Percentiles rank a stretch among this genome's conserved stretches.
These are phyloP conservation scores for Amblyjoppa proteus DNA, from an alignment of 2,888 invertebrate genomes.

Conservation along the genomic window DNA sequence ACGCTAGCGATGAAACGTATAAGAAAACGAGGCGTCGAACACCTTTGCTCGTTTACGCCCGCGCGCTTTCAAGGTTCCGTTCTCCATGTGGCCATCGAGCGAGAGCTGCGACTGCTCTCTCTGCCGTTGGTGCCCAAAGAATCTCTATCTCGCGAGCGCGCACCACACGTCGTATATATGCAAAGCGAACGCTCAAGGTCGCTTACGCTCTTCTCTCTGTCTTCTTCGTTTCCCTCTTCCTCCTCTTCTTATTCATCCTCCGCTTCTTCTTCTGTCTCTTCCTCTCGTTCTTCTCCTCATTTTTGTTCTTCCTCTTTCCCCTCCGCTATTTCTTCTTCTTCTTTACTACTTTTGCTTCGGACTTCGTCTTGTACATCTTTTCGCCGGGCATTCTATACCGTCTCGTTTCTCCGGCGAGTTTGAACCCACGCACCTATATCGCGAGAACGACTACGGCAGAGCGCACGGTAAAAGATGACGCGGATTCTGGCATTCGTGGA, in stretches of 20 bases:
- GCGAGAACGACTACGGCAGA: slow-evolving; percentile 43
- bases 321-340: slow-evolving; percentile 5
- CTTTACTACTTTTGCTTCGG: not conserved
- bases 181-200: slow-evolving; percentile 79
- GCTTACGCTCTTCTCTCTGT: slow-evolving; percentile 75
- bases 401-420: slow-evolving; percentile 36
- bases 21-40: slow-evolving; percentile 56
- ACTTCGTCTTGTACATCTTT: slow-evolving; percentile 23
- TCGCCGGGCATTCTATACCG: slow-evolving; percentile 30
- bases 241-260: not conserved
- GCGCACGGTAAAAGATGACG: slow-evolving; percentile 64
- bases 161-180: slow-evolving; percentile 75
- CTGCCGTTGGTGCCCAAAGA: slow-evolving; percentile 29
- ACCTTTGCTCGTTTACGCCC: slow-evolving; percentile 68
- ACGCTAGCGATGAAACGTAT: slow-evolving; percentile 25
- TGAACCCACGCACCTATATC: slow-evolving; percentile 59
- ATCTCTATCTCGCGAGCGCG: slow-evolving; percentile 24
- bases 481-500: slow-evolving; percentile 58
- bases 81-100: slow-evolving; percentile 74
- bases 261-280: slow-evolving; percentile 9
- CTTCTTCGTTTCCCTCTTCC: slow-evolving; percentile 5
- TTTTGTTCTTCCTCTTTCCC: not conserved
- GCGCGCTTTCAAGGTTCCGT: slow-evolving; percentile 76
- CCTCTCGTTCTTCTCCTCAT: slow-evolving; percentile 7
- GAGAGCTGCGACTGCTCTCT: slow-evolving; percentile 30